These are phyloP conservation scores for Columba janthina DNA, from an alignment of 2,113 vertebrate species.

Conservation along the genomic window DNA sequence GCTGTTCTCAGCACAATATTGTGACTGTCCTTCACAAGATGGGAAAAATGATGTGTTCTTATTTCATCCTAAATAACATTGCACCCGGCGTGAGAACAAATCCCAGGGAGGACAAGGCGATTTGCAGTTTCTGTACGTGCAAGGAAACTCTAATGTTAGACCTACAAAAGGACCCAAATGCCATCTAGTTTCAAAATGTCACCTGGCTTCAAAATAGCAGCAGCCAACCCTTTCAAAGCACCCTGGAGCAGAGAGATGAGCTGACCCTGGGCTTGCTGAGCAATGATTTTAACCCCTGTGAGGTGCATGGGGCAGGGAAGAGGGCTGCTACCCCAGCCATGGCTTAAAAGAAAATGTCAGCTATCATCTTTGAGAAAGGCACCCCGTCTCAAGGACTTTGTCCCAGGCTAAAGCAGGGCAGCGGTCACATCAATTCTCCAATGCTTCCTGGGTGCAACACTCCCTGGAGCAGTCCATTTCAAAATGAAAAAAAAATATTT, in stretches of 20 bases:
- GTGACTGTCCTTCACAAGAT: background rate
- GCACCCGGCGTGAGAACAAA: background rate
- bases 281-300: rapidly evolving
- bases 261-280: background rate
- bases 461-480: background rate
- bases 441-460: background rate
- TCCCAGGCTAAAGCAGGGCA: background rate
- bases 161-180: background rate
- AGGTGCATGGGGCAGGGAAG: background rate
- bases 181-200: background rate
- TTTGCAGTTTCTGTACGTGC: background rate
- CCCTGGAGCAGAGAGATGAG: background rate
- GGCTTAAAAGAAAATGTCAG: background rate
- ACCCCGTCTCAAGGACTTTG: background rate
- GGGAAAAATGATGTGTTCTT: constrained; percentile 12
- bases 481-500: background rate
- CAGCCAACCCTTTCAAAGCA: background rate
- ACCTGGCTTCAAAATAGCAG: background rate
- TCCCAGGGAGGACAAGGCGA: background rate
- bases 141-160: background rate
- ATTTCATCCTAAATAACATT: background rate
- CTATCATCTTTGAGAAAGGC: background rate
- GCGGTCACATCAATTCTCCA: background rate
- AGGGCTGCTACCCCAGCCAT: background rate
- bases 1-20: constrained; percentile 48